Evolutionary conservation across 2,797 vertebrate species (phyloP), one percentile per base, ranked within the genome.

Genomic region (Sebastes variabilis): DNA sequence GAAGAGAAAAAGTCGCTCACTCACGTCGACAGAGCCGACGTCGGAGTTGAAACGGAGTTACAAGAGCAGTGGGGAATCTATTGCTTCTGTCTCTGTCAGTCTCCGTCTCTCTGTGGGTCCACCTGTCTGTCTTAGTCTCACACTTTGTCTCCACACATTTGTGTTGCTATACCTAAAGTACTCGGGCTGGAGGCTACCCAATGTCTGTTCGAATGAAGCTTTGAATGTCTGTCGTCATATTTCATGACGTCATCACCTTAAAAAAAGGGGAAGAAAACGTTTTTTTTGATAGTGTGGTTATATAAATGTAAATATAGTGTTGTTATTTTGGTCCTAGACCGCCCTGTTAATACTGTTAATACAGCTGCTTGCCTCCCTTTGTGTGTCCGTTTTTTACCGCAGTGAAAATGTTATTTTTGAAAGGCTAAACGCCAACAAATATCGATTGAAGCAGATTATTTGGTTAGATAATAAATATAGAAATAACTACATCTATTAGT

Each of bases 31-130:
- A 76, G 73, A 87, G 76, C 55, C 68, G 75, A 85, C 42, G 34
- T 84, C 84, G 38, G 75, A 62, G 60, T 76, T 81, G 59, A 85
- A 85, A 88, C 32, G 6, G 58, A 84, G 79, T 52, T 80, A 81
- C 80, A 76, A 38, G 79, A 88, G 78, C 30, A 30, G 71, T 13
- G 66, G 75, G 72, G 84, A 79, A 77, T 82, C 46, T 77, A 5
- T 71, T 86, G 36, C 72, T 68, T 73, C 68, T 77, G 76, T 67
- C 81, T 79, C 66, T 72, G 78, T 79, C 86, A 79, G 65, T 69
- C 75, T 79, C 22, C 1, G 10, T 62, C 74, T 80, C 56, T 72
- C 79, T 66, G 27, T 32, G 68, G 12, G 16, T 79, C 72, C 24
- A 30, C 68, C 76, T 68, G 73, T 67, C 82, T 71, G 52, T 73